These are phyloP conservation scores for Aphodius sticticus DNA, from an alignment of 2,888 invertebrate species.

Conservation along the genomic window DNA sequence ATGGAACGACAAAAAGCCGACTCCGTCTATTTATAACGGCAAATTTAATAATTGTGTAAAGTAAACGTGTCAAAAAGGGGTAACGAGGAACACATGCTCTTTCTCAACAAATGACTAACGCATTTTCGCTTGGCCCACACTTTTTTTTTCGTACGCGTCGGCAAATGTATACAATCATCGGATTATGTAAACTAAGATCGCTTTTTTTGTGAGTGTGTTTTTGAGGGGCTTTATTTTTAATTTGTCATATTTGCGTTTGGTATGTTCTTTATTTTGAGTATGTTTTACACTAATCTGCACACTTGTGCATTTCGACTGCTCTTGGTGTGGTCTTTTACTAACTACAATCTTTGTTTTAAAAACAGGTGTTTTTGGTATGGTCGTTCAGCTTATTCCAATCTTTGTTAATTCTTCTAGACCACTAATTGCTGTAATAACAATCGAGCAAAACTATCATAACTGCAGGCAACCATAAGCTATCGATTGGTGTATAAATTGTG, in stretches of 20 bases:
- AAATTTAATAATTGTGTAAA: conserved; percentile 4
- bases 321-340: too few relatives aligned
- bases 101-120: conserved; percentile 4
- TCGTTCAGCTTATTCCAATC: too few relatives aligned
- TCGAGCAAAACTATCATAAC: too few relatives aligned
- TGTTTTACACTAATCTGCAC: background rate
- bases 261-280: background rate
- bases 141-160: background rate
- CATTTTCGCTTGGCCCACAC: background rate
- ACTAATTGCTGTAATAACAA: too few relatives aligned
- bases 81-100: conserved; percentile 4
- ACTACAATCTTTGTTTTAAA: too few relatives aligned
- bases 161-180: background rate
- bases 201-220: background rate
- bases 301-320: background rate
- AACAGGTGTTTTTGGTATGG: too few relatives aligned
- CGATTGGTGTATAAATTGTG: too few relatives aligned
- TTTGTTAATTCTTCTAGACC: too few relatives aligned
- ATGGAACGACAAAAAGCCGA: background rate
- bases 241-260: background rate
- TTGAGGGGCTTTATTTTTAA: background rate
- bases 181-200: background rate
- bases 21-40: background rate
- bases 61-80: background rate
- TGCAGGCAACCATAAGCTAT: too few relatives aligned